Percentiles rank a stretch among this genome's conserved stretches.
Evolutionary conservation across 1,140 invertebrate species (phyloP).

Genomic region (Pseudomyrmex cubaensis): DNA sequence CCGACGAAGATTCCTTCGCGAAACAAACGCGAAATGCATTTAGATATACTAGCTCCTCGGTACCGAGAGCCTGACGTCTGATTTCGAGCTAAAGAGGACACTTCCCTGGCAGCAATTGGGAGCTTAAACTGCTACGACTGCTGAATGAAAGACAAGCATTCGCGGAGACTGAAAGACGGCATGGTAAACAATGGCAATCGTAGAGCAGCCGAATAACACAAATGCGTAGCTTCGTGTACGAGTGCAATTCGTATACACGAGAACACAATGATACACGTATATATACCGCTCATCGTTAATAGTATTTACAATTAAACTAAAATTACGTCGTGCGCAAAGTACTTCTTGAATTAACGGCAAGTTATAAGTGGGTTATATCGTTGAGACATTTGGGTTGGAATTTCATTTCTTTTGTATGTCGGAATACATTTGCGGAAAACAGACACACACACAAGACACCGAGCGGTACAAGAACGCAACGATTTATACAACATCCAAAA

Average conservation of each 20-base stretch:
- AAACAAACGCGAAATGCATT: conserved; percentile 13
- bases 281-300: neutral
- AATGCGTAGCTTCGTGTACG: neutral
- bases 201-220: neutral
- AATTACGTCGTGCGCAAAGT: neutral
- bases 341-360: neutral
- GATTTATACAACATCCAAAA: neutral
- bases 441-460: neutral
- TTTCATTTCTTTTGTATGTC: neutral
- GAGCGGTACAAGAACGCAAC: neutral
- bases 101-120: conserved; percentile 48
- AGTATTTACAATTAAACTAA: neutral
- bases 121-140: conserved; percentile 43
- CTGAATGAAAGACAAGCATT: neutral
- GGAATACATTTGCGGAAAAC: neutral
- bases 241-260: neutral
- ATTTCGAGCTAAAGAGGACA: conserved; percentile 39
- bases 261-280: neutral
- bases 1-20: neutral
- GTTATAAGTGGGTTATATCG: neutral
- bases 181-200: neutral
- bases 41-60: conserved; percentile 40
- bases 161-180: conserved; percentile 7
- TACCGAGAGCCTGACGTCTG: conserved; percentile 16
- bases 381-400: neutral